Conservation (phyloP, 2,113 vertebrate species). For the Lasiurus borealis region DNA sequence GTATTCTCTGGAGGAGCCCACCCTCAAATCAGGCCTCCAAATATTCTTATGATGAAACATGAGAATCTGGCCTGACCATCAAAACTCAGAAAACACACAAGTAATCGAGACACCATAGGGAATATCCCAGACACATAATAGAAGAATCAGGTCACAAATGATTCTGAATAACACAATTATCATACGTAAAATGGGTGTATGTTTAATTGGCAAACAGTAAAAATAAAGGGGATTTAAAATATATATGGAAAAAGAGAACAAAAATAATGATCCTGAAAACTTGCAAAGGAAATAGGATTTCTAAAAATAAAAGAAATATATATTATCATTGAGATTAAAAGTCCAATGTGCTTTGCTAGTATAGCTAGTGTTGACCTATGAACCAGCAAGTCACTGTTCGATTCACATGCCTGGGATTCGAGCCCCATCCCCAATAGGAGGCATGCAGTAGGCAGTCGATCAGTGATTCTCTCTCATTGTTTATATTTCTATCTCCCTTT, state of each 20-base stretch:
- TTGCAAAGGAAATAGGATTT: slow-evolving; percentile 55
- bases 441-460: too few species aligned
- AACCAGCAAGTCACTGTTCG: too few species aligned
- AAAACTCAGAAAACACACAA: slow-evolving; percentile 27
- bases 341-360: not conserved
- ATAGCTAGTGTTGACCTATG: too few species aligned
- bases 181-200: not conserved
- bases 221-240: not conserved
- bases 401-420: too few species aligned
- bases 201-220: slow-evolving; percentile 33
- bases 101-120: not conserved
- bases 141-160: not conserved
- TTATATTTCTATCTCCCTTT: too few species aligned
- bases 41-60: not conserved
- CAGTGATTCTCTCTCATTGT: too few species aligned
- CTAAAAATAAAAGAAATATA: slow-evolving; percentile 10
- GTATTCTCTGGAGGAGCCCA: slow-evolving; percentile 38
- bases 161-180: not conserved
- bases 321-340: slow-evolving; percentile 35
- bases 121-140: not conserved
- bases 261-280: slow-evolving; percentile 19
- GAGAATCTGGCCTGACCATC: not conserved
- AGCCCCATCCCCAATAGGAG: too few species aligned
- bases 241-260: slow-evolving; percentile 15
- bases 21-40: slow-evolving; percentile 50